Evolutionary conservation across 2,797 vertebrate genomes (phyloP), one percentile per base, ranked within the genome.

Genomic region (Eupleurogrammus muticus): DNA sequence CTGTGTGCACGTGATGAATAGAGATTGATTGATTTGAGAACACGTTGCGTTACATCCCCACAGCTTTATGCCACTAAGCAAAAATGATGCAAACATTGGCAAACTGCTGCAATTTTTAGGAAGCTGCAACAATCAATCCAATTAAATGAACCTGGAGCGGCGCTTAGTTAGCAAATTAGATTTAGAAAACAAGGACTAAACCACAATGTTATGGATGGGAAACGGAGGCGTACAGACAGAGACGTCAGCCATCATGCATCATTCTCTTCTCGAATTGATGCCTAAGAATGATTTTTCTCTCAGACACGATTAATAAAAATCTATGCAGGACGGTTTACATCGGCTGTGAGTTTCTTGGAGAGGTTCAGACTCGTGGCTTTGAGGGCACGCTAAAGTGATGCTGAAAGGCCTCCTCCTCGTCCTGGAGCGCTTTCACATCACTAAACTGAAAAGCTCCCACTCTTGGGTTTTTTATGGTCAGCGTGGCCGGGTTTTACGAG

Each of bases 21-120:
- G 6, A 28, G 28, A 28, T 28, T 28, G 28, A 28, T 3, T 28
- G 28, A 6, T 58, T 34, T 54, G 58, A 38, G 8, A 52, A 50
- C 68, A 48, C 63, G 71, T 50, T 59, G 60, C n/a, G 7, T 72
- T 44, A 32, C 20, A 3, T 76, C 71, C 60, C 66, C 47, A n/a
- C 35, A 52, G 83, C 2, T 1, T 14, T 54, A 60, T 2, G 28
- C 79, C 34, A 34, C 51, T 48, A 79, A 70, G 64, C 21, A 55
- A 53, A n/a, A 61, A 42, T 54, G 42, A 75, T 72, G 70, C 63
- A 69, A 66, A 81, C 75, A 35, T 74, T 10, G 67, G 51, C 48
- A 66, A 53, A 72, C 3, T 53, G 8, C 35, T 56, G 38, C 54
- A 51, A 59, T 81, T 70, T 34, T n/a, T n/a, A n/a, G 62, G 21